Evolutionary conservation across 2,113 vertebrate species (phyloP).

Genomic region (Otis tarda): DNA sequence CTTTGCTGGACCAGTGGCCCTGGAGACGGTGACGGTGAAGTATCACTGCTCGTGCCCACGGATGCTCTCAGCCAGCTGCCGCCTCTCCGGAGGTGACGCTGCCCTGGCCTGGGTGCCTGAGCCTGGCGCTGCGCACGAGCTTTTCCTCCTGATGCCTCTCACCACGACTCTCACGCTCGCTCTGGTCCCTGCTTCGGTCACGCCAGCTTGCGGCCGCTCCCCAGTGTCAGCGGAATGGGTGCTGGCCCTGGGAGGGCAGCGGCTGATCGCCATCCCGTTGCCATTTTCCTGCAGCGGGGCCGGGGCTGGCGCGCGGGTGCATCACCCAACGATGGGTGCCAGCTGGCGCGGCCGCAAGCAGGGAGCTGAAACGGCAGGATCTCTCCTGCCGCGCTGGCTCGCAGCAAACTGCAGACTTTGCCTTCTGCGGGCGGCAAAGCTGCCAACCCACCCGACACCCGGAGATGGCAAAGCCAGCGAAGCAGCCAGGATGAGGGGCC

Average conservation of each 20-base stretch:
- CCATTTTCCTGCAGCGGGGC: not conserved
- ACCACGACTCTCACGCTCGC: not conserved
- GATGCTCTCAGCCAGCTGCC: not conserved
- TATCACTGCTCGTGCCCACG: rapidly evolving
- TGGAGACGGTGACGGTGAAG: not conserved
- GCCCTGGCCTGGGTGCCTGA: not conserved
- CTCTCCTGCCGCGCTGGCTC: rapidly evolving
- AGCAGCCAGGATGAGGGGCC: not conserved
- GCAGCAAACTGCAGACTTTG: not conserved
- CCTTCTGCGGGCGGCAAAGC: not conserved
- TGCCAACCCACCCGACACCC: rapidly evolving
- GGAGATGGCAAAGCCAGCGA: not conserved
- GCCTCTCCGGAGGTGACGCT: not conserved
- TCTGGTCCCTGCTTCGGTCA: rapidly evolving
- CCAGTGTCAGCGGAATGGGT: not conserved
- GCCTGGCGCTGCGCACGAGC: rapidly evolving
- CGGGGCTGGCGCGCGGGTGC: not conserved
- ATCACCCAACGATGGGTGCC: not conserved
- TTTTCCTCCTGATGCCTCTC: not conserved
- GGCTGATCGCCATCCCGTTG: not conserved
- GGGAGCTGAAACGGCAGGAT: not conserved
- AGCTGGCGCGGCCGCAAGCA: rapidly evolving
- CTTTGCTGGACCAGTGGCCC: not conserved
- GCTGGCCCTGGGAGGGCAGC: not conserved
- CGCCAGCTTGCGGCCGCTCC: not conserved